Conservation (phyloP, 2,797 vertebrate genomes). For the Lepidocolaptes lacrymiger region DNA sequence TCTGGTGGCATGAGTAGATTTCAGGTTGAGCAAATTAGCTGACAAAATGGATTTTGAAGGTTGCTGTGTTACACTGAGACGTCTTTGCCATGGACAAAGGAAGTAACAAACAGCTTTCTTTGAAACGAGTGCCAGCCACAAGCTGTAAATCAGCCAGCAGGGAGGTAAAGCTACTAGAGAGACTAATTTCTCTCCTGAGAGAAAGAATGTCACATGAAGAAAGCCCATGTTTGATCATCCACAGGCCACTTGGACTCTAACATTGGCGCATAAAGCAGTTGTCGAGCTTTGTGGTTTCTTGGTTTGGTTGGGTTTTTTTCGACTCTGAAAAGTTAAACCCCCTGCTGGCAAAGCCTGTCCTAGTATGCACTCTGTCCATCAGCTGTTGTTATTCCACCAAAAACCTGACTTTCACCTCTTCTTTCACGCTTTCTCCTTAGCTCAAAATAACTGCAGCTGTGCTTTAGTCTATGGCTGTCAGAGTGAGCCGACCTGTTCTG, state of each 20-base stretch:
- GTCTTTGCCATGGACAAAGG: background rate
- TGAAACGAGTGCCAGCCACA: background rate
- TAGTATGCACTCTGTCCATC: background rate
- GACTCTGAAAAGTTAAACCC: background rate
- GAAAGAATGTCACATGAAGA: background rate
- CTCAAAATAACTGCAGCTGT: background rate
- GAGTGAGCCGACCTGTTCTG: background rate
- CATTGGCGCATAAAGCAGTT: background rate
- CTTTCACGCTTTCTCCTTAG: background rate
- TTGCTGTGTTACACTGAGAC: background rate
- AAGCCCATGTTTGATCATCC: constrained; percentile 6
- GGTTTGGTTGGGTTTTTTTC: background rate
- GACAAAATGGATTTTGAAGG: constrained; percentile 13
- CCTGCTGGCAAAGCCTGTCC: background rate
- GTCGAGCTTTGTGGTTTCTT: background rate
- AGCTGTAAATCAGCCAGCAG: constrained; percentile 28
- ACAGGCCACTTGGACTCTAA: background rate
- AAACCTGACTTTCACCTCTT: background rate
- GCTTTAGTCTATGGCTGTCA: background rate
- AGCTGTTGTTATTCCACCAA: background rate
- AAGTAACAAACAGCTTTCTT: constrained; percentile 25
- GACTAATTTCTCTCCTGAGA: constrained; percentile 1
- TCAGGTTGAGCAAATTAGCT: background rate
- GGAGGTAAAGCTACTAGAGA: background rate
- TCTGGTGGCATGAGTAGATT: background rate